These are phyloP conservation scores for Enteromius treurensis DNA, from an alignment of 2,797 vertebrate genomes.

Conservation along the genomic window DNA sequence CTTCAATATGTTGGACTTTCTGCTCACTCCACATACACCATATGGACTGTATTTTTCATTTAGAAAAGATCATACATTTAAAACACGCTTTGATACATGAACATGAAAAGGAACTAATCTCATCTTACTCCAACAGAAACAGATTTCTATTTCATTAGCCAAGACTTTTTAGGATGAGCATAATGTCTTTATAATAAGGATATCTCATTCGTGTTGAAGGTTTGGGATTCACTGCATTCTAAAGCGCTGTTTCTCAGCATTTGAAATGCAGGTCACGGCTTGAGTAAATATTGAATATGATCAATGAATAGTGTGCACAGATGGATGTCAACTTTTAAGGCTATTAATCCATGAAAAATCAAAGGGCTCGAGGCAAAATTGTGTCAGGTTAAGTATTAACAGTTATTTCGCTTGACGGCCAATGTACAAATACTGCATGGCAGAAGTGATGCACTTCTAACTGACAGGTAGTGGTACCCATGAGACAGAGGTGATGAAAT, in stretches of 20 bases:
- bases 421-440: slow-evolving; percentile 7
- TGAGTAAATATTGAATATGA: slow-evolving; percentile 19
- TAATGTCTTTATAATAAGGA: slow-evolving; percentile 33
- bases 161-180: slow-evolving; percentile 21
- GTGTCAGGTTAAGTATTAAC: slow-evolving; percentile 4
- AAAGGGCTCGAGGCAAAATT: slow-evolving; percentile 6
- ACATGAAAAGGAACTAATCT: slow-evolving; percentile 27
- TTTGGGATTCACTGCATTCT: slow-evolving; percentile 7
- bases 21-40: neutral
- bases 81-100: slow-evolving; percentile 15
- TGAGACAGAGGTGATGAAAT: slow-evolving; percentile 44
- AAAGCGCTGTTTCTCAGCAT: neutral
- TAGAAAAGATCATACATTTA: neutral
- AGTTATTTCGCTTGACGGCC: neutral
- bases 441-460: slow-evolving; percentile 16
- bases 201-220: slow-evolving; percentile 18
- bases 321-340: slow-evolving; percentile 9
- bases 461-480: slow-evolving; percentile 59
- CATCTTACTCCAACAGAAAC: slow-evolving; percentile 17
- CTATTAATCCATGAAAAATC: slow-evolving; percentile 3
- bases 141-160: slow-evolving; percentile 19
- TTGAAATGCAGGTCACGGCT: slow-evolving; percentile 14
- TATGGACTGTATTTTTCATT: slow-evolving; percentile 3
- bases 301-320: neutral
- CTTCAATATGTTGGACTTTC: neutral